Evolutionary conservation across 1,140 invertebrate species (phyloP).

Genomic region (Drosophila tani): DNA sequence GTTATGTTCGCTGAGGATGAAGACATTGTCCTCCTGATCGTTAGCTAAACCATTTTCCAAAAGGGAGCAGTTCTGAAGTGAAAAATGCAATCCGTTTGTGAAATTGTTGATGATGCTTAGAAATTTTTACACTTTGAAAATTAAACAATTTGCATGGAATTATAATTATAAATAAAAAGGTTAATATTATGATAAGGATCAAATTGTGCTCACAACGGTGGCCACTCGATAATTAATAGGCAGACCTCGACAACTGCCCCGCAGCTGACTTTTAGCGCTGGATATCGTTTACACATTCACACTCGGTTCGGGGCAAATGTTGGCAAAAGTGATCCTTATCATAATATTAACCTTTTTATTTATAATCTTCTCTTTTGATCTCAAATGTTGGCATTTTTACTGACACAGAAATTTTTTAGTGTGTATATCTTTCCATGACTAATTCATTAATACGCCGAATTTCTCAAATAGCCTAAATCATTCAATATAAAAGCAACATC

Average conservation of each 20-base stretch:
- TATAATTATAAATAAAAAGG: too few species aligned
- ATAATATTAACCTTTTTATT: background rate
- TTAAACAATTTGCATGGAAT: too few species aligned
- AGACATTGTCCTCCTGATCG: slow-evolving; percentile 19
- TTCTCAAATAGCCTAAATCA: background rate
- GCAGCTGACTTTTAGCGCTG: slow-evolving; percentile 38
- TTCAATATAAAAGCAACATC: background rate
- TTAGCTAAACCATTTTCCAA: background rate
- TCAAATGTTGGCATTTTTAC: too few species aligned
- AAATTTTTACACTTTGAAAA: background rate
- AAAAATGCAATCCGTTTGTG: background rate
- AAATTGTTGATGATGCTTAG: too few species aligned
- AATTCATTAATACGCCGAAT: too few species aligned
- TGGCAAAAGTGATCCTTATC: slow-evolving; percentile 30
- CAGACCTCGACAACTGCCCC: slow-evolving; percentile 19
- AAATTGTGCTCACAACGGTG: slow-evolving; percentile 19
- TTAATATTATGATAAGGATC: too few species aligned
- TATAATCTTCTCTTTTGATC: background rate
- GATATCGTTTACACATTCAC: slow-evolving; percentile 51
- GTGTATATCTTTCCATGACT: too few species aligned
- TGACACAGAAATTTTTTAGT: too few species aligned
- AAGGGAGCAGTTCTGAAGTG: background rate
- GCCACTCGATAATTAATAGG: slow-evolving; percentile 42
- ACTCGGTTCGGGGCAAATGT: slow-evolving; percentile 29
- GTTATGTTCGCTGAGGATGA: slow-evolving; percentile 18